Evolutionary conservation across 2,888 invertebrate genomes (phyloP), one percentile per base, ranked within the genome.

Genomic region (Melieria crassipennis): DNA sequence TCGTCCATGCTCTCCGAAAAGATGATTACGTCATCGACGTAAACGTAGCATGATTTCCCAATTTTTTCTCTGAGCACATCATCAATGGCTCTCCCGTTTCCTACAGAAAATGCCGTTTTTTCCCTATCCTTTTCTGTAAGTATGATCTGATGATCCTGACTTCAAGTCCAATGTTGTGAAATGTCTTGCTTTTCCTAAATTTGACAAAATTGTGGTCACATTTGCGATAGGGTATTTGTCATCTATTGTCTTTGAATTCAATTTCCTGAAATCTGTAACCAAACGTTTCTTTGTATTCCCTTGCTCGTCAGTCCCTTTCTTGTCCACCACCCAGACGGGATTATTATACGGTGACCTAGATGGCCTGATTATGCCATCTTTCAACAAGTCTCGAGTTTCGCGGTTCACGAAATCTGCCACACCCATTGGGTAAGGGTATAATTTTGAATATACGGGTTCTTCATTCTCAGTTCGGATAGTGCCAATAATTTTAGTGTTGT

Each of bases 71-170:
- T 62, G n/a, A n/a, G n/a, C n/a, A n/a, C n/a, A n/a, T 1, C 45
- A n/a, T n/a, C 13, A 13, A 56, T 4, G 16, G 16, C 42, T 55
- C n/a, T 65, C 6, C 52, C 65, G 11, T 65, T 65, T 4, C 46
- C 55, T 5, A 65, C 45, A 7, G 55, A 65, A 1, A 55, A 43
- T 42, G 63, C 64, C 1, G 73, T 70, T 56, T 71, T 71, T 58
- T 45, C 72, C 1, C 57, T 65, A 62, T 73, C 56, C 9, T 48
- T 56, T n/a, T 70, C 69, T 7, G 52, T 30, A 30, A 74, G 61
- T 43, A 55, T 47, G 11, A 72, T 72, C 62, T 75, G 71, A 46
- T 73, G 71, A 69, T 9, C 70, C 61, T 30, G 69, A 60, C 70
- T 65, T 70, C 43, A 70, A 9, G 56, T 58, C 69, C 43, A 68